These are phyloP conservation scores for Pyrocephalus nanus DNA, from an alignment of 2,797 vertebrate species.

Conservation along the genomic window DNA sequence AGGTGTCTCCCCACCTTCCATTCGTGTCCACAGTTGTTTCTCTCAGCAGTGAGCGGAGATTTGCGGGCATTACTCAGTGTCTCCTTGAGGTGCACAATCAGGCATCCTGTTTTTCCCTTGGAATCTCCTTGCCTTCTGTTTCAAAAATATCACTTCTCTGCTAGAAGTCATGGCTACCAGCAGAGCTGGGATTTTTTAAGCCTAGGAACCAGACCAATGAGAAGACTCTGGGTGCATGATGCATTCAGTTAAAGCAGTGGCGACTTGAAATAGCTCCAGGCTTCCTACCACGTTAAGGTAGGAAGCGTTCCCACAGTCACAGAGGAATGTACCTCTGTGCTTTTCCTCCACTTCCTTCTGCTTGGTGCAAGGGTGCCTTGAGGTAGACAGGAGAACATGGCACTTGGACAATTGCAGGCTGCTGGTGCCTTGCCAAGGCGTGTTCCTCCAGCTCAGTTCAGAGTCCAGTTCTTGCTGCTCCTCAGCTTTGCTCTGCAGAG, in stretches of 20 bases:
- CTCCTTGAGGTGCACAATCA: conserved; percentile 23
- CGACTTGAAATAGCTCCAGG: background rate
- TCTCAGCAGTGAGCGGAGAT: conserved; percentile 16
- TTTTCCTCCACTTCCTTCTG: background rate
- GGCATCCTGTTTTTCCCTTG: conserved; percentile 46
- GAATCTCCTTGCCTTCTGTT: conserved; percentile 39
- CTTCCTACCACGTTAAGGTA: background rate
- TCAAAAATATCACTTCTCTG: conserved; percentile 30
- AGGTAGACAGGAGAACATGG: background rate
- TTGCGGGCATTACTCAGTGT: background rate
- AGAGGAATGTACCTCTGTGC: background rate
- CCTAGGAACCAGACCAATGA: background rate
- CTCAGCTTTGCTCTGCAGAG: background rate
- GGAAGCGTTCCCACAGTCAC: background rate
- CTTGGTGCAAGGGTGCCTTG: background rate
- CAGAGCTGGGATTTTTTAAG: conserved; percentile 1
- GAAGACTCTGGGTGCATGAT: background rate
- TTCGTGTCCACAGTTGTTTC: background rate
- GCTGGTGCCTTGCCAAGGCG: background rate
- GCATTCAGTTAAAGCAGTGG: background rate
- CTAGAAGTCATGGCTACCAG: conserved; percentile 9
- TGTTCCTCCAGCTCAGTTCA: background rate
- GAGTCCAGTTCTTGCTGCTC: background rate
- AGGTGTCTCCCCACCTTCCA: background rate
- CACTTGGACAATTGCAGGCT: background rate